Conservation (phyloP, 1,140 invertebrate genomes). For the Zaprionus gabonicus region DNA sequence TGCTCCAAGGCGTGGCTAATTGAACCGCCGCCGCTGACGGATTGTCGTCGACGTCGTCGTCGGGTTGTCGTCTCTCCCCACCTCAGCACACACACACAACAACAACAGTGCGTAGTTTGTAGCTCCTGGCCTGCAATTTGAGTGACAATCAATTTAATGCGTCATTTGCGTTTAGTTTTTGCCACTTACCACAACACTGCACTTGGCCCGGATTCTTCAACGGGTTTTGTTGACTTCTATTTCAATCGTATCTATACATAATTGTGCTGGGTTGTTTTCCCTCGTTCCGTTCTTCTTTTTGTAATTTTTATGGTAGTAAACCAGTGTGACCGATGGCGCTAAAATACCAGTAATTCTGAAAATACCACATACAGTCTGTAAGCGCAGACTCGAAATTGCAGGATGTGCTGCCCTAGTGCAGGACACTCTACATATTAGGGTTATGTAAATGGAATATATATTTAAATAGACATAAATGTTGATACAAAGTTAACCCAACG, state of each 20-base stretch:
- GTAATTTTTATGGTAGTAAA: conserved; percentile 36
- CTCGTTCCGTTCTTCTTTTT: conserved; percentile 45
- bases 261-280: conserved; percentile 48
- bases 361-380: conserved; percentile 26
- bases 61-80: conserved; percentile 20
- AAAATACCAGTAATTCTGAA: not conserved
- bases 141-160: not conserved
- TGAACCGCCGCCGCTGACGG: conserved; percentile 19
- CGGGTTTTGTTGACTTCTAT: conserved; percentile 45
- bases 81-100: conserved; percentile 10
- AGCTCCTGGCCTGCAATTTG: conserved; percentile 23
- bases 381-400: not conserved
- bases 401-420: not conserved
- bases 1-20: conserved; percentile 49
- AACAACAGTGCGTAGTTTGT: conserved; percentile 31
- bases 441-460: not conserved
- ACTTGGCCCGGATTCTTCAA: conserved; percentile 40
- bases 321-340: conserved; percentile 15
- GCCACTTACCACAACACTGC: conserved; percentile 42
- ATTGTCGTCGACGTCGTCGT: conserved; percentile 15
- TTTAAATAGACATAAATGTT: not conserved
- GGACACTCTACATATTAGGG: not conserved
- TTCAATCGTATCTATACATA: conserved; percentile 50
- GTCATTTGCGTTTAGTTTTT: not conserved
- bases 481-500: not conserved